Conservation (phyloP, 2,113 vertebrate genomes). For the Epinephelus moara region DNA sequence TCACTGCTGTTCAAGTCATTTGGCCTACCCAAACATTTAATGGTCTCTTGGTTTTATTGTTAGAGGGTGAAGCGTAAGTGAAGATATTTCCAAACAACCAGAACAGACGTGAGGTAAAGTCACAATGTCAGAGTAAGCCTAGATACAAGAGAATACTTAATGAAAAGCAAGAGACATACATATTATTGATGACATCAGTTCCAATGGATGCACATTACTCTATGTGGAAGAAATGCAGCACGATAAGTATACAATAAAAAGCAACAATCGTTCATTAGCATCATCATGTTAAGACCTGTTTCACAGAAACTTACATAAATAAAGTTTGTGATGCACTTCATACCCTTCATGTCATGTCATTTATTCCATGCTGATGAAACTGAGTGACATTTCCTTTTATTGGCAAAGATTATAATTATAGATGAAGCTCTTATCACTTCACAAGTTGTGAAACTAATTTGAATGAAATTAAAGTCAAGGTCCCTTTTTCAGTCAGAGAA, state of each 20-base stretch:
- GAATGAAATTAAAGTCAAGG: neutral
- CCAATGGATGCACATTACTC: neutral
- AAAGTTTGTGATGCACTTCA: neutral
- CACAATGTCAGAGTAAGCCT: neutral
- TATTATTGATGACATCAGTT: neutral
- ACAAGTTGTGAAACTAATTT: neutral
- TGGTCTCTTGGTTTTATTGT: conserved; percentile 16
- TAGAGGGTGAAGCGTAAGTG: conserved; percentile 14
- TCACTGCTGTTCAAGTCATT: conserved; percentile 5
- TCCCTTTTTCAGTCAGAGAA: neutral
- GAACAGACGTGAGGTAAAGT: conserved; percentile 10
- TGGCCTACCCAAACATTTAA: neutral
- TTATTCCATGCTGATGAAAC: conserved; percentile 6
- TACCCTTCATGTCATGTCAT: neutral
- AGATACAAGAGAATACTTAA: conserved; percentile 13
- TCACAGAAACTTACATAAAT: neutral
- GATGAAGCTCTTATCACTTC: neutral
- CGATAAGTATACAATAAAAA: conserved; percentile 22
- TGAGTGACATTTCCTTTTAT: neutral
- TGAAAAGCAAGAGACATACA: conserved; percentile 19
- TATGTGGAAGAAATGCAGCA: neutral
- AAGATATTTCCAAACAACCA: conserved; percentile 3
- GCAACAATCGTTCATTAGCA: conserved; percentile 11
- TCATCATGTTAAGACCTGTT: neutral
- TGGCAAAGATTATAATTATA: neutral